Evolutionary conservation across 2,888 invertebrate genomes (phyloP).

Genomic region (Agrilus cyanescens): DNA sequence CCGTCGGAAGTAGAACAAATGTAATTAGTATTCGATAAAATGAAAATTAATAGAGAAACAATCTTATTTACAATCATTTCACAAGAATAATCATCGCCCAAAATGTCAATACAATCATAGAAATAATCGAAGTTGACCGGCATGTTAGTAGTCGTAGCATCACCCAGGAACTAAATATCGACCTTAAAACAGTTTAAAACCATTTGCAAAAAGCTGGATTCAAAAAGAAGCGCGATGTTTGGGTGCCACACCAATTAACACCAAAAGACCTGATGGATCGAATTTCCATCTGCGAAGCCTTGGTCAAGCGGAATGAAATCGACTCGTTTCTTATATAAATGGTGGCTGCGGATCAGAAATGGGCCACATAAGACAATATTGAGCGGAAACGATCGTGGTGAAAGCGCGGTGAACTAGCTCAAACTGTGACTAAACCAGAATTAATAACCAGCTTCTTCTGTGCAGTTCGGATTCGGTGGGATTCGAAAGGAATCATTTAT

Average conservation of each 20-base stretch:
- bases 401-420: conserved; percentile 3
- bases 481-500: conserved; percentile 11
- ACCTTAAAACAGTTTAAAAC: conserved; percentile 1
- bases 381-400: no score
- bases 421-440: conserved; percentile 9
- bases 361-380: no score
- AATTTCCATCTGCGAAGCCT: no score
- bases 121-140: not conserved
- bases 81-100: no score
- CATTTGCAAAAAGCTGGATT: conserved; percentile 1
- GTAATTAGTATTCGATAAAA: no score
- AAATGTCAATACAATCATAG: conserved; percentile 1
- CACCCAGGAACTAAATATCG: not conserved
- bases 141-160: not conserved
- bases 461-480: no score
- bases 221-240: not conserved
- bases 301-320: no score
- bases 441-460: conserved; percentile 5
- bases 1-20: no score
- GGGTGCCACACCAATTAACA: not conserved
- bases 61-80: no score
- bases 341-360: not conserved
- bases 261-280: no score
- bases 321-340: no score
- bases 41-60: no score